These are phyloP conservation scores for Melopsittacus undulatus DNA, from an alignment of 2,797 vertebrate species.

Conservation along the genomic window DNA sequence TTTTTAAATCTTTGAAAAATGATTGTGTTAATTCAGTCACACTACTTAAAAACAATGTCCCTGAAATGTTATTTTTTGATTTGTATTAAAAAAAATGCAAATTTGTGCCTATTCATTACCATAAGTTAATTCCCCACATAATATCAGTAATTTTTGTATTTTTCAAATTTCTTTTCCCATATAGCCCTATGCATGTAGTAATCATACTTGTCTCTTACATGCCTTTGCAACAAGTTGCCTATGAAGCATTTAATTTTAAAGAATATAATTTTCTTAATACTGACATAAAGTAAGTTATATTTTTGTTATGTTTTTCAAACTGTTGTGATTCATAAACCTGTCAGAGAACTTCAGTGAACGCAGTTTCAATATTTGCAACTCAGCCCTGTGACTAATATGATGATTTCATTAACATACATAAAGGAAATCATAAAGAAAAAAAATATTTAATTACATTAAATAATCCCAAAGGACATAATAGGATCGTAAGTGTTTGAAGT, in stretches of 20 bases:
- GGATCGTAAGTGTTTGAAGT: neutral
- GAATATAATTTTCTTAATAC: neutral
- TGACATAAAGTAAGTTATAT: neutral
- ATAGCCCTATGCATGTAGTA: neutral
- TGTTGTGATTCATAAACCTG: neutral
- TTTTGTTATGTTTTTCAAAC: slow-evolving; percentile 10
- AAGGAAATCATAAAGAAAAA: neutral
- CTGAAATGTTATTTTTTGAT: neutral
- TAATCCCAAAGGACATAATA: neutral
- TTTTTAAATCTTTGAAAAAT: neutral
- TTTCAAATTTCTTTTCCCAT: neutral
- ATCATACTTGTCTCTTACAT: neutral
- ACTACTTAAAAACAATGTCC: neutral
- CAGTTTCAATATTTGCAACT: slow-evolving; percentile 1
- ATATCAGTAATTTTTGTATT: neutral
- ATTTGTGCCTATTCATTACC: neutral
- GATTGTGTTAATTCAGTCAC: neutral
- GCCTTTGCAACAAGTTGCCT: neutral
- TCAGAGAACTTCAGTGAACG: neutral
- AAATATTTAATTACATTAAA: neutral
- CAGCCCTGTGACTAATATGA: neutral
- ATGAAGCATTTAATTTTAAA: neutral
- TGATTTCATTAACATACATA: neutral
- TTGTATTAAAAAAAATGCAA: neutral
- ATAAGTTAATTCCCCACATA: neutral